Evolutionary conservation across 1,140 invertebrate genomes (phyloP).

Genomic region (Oppia nitens): DNA sequence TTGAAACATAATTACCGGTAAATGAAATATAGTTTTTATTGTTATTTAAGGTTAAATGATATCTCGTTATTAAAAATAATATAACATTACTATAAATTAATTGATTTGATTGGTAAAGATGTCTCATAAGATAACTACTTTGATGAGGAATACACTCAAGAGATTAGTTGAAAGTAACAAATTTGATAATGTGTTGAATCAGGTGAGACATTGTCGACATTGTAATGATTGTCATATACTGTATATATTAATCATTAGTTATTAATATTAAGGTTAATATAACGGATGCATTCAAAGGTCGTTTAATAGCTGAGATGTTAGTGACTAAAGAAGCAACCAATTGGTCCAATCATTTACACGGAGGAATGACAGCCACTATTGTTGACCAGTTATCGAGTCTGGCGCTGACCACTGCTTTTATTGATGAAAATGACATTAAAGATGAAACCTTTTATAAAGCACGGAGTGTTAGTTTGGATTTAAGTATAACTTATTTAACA

Average conservation of each 20-base stretch:
- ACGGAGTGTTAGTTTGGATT: constrained; percentile 54
- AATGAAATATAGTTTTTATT: too few species aligned
- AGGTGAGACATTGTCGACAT: constrained; percentile 28
- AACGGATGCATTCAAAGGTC: neutral
- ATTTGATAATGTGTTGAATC: constrained; percentile 33
- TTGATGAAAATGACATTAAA: neutral
- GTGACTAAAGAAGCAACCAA: constrained; percentile 61
- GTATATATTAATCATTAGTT: too few species aligned
- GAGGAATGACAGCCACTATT: constrained; percentile 60
- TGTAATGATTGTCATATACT: too few species aligned
- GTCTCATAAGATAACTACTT: constrained; percentile 6
- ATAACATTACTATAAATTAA: too few species aligned
- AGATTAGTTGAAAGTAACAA: constrained; percentile 18
- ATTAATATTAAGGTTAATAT: constrained; percentile 14
- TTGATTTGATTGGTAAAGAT: neutral
- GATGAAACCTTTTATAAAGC: constrained; percentile 33
- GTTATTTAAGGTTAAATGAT: too few species aligned
- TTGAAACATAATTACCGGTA: too few species aligned
- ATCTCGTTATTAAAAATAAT: too few species aligned
- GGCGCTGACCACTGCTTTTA: constrained; percentile 40
- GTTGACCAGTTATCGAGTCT: constrained; percentile 66
- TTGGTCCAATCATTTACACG: constrained; percentile 52
- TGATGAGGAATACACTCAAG: constrained; percentile 15
- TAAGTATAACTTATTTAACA: constrained; percentile 51
- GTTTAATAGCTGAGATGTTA: constrained; percentile 45